phyloP scores from a whole-genome alignment of 2,888 invertebrate species.

The Campopleginae sp. region DNA sequence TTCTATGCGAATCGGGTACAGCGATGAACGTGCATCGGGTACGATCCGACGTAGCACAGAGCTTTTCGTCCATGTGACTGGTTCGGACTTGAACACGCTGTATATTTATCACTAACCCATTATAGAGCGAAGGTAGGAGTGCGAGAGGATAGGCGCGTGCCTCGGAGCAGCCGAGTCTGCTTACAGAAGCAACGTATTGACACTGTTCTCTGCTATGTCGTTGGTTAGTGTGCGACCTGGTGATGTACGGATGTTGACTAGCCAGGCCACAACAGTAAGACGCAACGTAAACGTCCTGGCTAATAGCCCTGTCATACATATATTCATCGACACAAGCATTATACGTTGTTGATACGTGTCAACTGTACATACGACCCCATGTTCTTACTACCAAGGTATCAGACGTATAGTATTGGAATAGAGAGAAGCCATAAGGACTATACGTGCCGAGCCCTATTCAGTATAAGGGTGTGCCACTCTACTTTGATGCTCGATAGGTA shows the following conservation, averaged over 20 bases:
- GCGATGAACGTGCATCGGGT: conserved; percentile 39
- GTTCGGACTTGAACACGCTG: conserved; percentile 33
- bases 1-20: neutral
- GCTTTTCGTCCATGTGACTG: conserved; percentile 43
- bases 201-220: conserved; percentile 64
- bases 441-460: conserved; percentile 21
- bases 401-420: conserved; percentile 36
- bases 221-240: conserved; percentile 59
- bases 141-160: conserved; percentile 35
- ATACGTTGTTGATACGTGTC: conserved; percentile 45
- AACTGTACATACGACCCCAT: conserved; percentile 29
- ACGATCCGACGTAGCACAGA: conserved; percentile 10
- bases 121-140: conserved; percentile 19
- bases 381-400: conserved; percentile 43
- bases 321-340: conserved; percentile 38
- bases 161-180: conserved; percentile 11
- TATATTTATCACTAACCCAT: conserved; percentile 39
- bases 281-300: conserved; percentile 73
- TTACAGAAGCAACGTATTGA: conserved; percentile 62
- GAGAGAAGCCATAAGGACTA: conserved; percentile 32
- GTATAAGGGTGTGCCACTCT: conserved; percentile 19
- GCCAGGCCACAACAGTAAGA: conserved; percentile 71
- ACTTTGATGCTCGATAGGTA: conserved; percentile 57
- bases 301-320: conserved; percentile 50
- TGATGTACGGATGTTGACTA: conserved; percentile 67